Base-by-base conservation (phyloP, 2,888 invertebrate species). In the Cordilura impudica region DNA sequence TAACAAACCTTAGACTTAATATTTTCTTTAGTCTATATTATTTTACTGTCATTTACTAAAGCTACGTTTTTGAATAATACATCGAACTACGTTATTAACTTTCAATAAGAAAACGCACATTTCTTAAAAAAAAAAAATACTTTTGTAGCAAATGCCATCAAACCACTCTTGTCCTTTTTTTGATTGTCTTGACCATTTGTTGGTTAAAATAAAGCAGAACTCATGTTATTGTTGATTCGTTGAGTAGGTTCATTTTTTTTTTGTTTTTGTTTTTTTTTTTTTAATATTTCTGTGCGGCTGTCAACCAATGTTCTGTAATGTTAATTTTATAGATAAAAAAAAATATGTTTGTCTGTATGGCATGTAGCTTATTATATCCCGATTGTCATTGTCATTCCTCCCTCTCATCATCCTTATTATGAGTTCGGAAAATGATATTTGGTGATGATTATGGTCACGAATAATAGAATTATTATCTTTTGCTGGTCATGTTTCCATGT, bases 391-490 rank as follows among this genome's bases (percentile, higher is more conserved):
- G 31, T 67, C 60, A 61, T 67, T 14, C n/a, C n/a, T n/a, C n/a
- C n/a, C n/a, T n/a, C 53, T 47, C 26, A 51, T 51, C 14, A 54
- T 69, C 47, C 54, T 49, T 49, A 54, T 69, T 63, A 69, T 56
- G 19, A 23, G 5, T 51, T n/a, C 5, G 43, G 16, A 66, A 71
- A 71, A 77, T 67, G 61, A 72, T 66, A 71, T 69, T 73, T 69
- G 54, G 14, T 71, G 61, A 67, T 67, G 74, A 79, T 74, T 67
- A 71, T 79, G 70, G 61, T 71, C 71, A 75, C 61, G 49, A 75
- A 66, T 72, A 79, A 79, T 75, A 79, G 70, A 79, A 75, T 79
- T 79, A 72, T 72, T 75, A 79, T 79, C 75, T 71, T 56, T 75
- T 71, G 67, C 75, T 71, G 79, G 75, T 75, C 79, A 79, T 79